Evolutionary conservation across 2,888 invertebrate species (phyloP).

Genomic region (Tenthredo amoena): DNA sequence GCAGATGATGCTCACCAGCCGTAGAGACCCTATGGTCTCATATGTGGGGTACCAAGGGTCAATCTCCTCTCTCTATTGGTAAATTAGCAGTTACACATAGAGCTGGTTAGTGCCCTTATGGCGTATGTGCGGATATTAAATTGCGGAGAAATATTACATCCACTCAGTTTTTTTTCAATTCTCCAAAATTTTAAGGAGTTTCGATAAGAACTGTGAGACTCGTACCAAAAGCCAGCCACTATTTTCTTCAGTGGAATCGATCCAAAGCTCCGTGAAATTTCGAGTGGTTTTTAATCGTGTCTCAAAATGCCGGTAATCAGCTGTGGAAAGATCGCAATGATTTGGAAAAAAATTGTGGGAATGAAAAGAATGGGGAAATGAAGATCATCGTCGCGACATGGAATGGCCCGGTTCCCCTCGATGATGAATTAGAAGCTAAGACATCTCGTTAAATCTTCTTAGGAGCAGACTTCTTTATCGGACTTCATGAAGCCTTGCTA

Average conservation of each 20-base stretch:
- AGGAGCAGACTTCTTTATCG: background rate
- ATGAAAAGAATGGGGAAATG: background rate
- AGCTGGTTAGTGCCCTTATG: background rate
- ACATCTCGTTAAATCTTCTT: background rate
- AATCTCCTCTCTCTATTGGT: constrained; percentile 37
- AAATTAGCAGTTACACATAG: constrained; percentile 9
- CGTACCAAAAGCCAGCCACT: too few species aligned
- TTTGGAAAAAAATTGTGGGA: background rate
- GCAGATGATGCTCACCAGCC: constrained; percentile 53
- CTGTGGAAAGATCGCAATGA: too few species aligned
- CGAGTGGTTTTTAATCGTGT: too few species aligned
- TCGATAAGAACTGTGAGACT: too few species aligned
- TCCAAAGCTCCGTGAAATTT: too few species aligned
- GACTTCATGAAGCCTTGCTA: background rate
- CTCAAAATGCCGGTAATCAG: too few species aligned
- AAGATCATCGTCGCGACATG: background rate
- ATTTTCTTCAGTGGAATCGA: too few species aligned
- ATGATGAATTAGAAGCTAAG: background rate
- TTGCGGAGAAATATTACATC: background rate
- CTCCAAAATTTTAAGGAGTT: too few species aligned
- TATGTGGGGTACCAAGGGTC: constrained; percentile 19
- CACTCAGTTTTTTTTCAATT: too few species aligned
- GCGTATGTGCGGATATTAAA: background rate
- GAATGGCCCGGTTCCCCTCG: background rate
- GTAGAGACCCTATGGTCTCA: constrained; percentile 6